Evolutionary conservation across 2,797 vertebrate genomes (phyloP), one percentile per base, ranked within the genome.

Genomic region (Sphenopsis melanotis): DNA sequence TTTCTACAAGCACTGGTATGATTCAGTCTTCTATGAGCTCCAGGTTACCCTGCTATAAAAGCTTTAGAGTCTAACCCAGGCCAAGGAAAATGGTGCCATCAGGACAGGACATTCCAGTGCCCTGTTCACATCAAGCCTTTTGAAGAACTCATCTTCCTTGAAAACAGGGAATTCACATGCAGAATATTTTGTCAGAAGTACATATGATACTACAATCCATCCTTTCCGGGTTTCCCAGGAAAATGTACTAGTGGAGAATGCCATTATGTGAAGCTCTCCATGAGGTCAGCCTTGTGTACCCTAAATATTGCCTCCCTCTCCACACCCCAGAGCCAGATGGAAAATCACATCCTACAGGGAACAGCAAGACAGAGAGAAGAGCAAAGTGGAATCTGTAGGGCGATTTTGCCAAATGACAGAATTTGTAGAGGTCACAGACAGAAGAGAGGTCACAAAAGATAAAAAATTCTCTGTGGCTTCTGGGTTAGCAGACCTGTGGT

Each of bases 241-340:
- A 79, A 72, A 74, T 1, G 3, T 14, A 6, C 15, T 3, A 21
- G 34, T 52, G 34, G 22, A 12, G 47, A 66, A 36, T 20, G 42
- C 16, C 9, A 23, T 16, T 27, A 0, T 0, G 4, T 7, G 59
- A 75, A 61, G 39, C 10, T 69, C 12, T 57, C 39, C 8, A 2
- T 4, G 17, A 69, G 42, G 23, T 61, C 32, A 59, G 34, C 36
- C 37, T 23, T 13, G 14, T 2, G 10, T 2, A 20, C 14, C 27
- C 49, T 8, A 34, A 71, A 52, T 17, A 23, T 6, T 55, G 23
- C 21, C 18, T 63, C n/a, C 17, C 15, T 26, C 27, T n/a, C 30
- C 34, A 52, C 44, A 44, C 2, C 39, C 52, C 41, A 74, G 21
- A 20, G 23, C 29, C 68, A 75, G 21, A 12, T 2, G 2, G 60